Base-by-base conservation (phyloP, 2,797 vertebrate genomes). In the Syngnathus rostellatus region DNA sequence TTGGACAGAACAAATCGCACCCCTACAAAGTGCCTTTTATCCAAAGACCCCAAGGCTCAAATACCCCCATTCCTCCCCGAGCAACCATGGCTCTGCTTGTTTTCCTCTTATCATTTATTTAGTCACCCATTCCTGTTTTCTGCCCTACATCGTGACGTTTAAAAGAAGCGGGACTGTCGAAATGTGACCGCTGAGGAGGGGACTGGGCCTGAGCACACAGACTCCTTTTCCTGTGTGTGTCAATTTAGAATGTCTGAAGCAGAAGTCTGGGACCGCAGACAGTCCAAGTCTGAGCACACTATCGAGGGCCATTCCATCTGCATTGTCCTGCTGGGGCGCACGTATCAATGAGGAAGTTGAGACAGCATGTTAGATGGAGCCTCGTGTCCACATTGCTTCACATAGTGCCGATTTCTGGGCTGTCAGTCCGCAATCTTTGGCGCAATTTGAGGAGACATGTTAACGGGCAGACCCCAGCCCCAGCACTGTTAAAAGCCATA, bases 11-110 rank as follows among this genome's bases (percentile, higher is more conserved):
- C 91, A 92, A 91, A 91, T 92, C 88, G 76, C 89, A 89, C 92
- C 90, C 89, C 89, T 92, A 96, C 95, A 95, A 94, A 95, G 93
- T 92, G 90, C 91, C 94, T 96, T 97, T 97, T 95, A 95, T 98
- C 92, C 92, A 86, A 50, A 80, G 88, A 88, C 87, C 89, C 86
- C 86, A 87, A 87, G 83, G 82, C 87, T 85, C 83, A 84, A 88
- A 86, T 85, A 82, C 86, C 83, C 85, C 80, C 75, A 70, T 89
- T 85, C 88, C 91, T 93, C 89, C 85, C 88, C 89, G 85, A 88
- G 88, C 91, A 91, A 89, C 91, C 87, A 81, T 91, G 91, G 89
- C 90, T 86, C 86, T 77, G 78, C 87, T 90, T 90, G 91, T 91
- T 90, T 92, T 90, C 79, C 79, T 88, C 89, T 81, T 85, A 89